These are phyloP conservation scores for Platycnemis pennipes DNA, from an alignment of 2,888 invertebrate genomes.

Conservation along the genomic window DNA sequence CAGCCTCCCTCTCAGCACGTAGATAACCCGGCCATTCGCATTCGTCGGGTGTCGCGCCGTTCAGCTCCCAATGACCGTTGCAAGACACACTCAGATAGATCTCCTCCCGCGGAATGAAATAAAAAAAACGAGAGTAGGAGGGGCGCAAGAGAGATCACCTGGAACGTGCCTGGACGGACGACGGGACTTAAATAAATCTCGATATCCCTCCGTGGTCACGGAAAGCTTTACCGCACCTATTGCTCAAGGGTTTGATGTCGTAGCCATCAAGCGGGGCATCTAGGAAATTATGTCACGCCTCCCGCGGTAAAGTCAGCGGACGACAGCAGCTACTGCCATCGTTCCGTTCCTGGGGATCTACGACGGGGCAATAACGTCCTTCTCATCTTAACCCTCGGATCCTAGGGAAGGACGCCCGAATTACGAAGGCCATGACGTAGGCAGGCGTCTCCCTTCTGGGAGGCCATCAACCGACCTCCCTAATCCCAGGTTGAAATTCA, in stretches of 20 bases:
- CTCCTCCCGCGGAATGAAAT: background rate
- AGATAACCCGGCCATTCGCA: background rate
- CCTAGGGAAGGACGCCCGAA: background rate
- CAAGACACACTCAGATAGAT: background rate
- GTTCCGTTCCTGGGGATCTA: background rate
- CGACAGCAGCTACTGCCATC: background rate
- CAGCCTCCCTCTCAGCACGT: background rate
- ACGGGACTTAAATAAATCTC: constrained; percentile 7
- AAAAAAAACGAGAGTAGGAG: background rate
- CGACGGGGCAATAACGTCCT: background rate
- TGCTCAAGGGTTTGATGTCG: background rate
- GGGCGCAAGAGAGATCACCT: background rate
- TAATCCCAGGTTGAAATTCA: background rate
- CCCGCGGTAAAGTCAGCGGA: background rate
- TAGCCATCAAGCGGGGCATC: background rate
- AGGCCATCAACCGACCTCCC: background rate
- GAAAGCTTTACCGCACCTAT: background rate
- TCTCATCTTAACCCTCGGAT: background rate
- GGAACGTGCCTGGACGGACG: background rate
- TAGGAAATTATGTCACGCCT: constrained; percentile 2
- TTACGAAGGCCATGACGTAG: background rate
- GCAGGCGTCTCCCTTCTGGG: background rate
- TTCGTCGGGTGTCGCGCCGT: background rate
- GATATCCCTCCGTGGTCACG: background rate
- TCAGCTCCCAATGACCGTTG: background rate